Base-by-base conservation (phyloP, 2,797 vertebrate species). In the Chromis chromis region DNA sequence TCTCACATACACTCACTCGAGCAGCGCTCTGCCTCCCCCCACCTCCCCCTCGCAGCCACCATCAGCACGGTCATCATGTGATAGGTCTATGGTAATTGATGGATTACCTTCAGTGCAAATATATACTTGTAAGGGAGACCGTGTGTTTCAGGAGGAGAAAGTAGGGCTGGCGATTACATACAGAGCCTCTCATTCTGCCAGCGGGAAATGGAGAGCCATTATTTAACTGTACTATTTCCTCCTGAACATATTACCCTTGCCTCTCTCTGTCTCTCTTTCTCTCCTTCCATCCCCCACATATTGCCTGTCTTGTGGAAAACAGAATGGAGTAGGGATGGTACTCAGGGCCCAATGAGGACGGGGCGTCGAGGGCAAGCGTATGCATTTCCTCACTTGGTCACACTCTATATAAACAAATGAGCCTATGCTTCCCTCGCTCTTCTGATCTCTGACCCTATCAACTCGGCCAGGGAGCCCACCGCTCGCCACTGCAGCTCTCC, bases 191-290 rank as follows among this genome's bases (percentile, higher is more conserved):
- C 92, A 86, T 88, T 94, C 83, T 90, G 75, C 86, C 82, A 65
- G 76, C 53, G 74, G 90, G 91, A 94, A 95, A 95, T 94, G 90
- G 91, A 91, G 93, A 89, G 91, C 92, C 92, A 94, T 95, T 94
- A 94, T 95, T 95, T 94, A 94, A 95, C 93, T 91, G 90, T 89
- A 94, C 94, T 93, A 94, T 95, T 94, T 94, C 93, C 92, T 92
- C 90, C 92, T 91, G 88, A 94, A 94, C 91, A 79, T 94, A 93
- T 94, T 93, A 91, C 91, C 91, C 89, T 87, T 91, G 87, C 91
- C 87, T 89, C 86, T 82, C 76, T 81, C 84, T 84, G 60, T 88
- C 84, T 83, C 85, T 71, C 68, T 79, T 67, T 58, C 71, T 83
- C 68, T 76, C 83, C 65, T 78, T 77, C 87, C 83, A 73, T 61